phyloP scores from a whole-genome alignment of 2,888 invertebrate genomes.

The Philhelius pedissequus region DNA sequence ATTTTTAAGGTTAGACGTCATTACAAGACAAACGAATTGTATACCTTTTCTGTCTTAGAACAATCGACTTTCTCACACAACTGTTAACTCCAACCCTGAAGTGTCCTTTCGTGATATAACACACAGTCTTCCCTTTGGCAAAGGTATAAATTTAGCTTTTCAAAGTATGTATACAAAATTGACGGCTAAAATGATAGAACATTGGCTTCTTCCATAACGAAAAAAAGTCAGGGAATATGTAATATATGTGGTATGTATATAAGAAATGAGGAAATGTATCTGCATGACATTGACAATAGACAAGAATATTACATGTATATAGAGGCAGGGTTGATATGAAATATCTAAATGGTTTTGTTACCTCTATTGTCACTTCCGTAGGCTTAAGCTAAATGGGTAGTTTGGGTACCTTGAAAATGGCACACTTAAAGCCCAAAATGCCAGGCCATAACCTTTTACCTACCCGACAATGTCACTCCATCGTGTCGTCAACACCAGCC shows the following conservation, averaged over 20 bases:
- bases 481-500: background rate
- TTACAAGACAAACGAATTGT: too few species aligned
- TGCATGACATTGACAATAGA: background rate
- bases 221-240: background rate
- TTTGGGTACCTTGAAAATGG: slow-evolving; percentile 44
- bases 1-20: too few species aligned
- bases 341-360: slow-evolving; percentile 44
- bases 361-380: slow-evolving; percentile 35
- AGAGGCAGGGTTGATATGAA: slow-evolving; percentile 36
- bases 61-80: background rate
- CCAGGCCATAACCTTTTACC: background rate
- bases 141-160: background rate
- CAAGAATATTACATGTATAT: background rate
- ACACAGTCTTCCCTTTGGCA: slow-evolving; percentile 1
- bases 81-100: background rate
- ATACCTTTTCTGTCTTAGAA: too few species aligned
- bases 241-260: background rate
- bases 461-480: background rate
- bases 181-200: slow-evolving; percentile 21
- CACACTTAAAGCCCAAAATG: slow-evolving; percentile 14
- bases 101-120: background rate
- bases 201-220: background rate
- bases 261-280: background rate
- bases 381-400: slow-evolving; percentile 36
- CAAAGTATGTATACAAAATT: background rate